Evolutionary conservation across 2,113 vertebrate genomes (phyloP).

Genomic region (Phrynosoma platyrhinos): DNA sequence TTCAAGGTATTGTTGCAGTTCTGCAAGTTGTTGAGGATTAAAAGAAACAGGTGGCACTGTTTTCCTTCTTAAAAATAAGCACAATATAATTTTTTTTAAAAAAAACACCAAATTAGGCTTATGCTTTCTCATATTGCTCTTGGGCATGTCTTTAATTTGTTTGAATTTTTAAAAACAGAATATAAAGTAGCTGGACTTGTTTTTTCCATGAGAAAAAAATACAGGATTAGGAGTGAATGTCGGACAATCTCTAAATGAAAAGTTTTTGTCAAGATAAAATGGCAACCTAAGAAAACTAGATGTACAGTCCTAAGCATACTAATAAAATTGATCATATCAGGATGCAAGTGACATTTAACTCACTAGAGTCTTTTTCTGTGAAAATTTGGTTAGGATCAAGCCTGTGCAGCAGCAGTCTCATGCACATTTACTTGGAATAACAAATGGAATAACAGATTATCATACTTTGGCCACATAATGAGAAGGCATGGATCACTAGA

Average conservation of each 20-base stretch:
- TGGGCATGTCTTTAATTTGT: constrained; percentile 46
- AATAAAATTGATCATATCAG: background rate
- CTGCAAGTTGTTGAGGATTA: constrained; percentile 33
- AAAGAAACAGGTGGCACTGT: constrained; percentile 26
- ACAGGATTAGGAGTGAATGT: background rate
- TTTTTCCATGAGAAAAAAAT: constrained; percentile 16
- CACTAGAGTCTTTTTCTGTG: background rate
- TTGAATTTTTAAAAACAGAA: constrained; percentile 43
- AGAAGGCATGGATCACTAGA: no score
- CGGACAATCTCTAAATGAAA: background rate
- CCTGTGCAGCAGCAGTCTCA: background rate
- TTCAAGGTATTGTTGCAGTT: constrained; percentile 10
- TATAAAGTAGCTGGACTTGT: constrained; percentile 37
- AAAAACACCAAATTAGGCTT: constrained; percentile 39
- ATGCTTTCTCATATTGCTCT: constrained; percentile 16
- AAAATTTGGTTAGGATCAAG: background rate
- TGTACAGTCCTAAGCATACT: background rate
- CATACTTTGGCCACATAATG: no score
- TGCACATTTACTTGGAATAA: background rate
- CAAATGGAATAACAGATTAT: no score
- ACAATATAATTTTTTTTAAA: background rate
- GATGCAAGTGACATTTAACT: background rate
- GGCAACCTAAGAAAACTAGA: background rate
- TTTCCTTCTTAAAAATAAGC: constrained; percentile 10
- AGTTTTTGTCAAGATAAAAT: background rate